Evolutionary conservation across 2,797 vertebrate genomes (phyloP).

Genomic region (Trichosurus vulpecula): DNA sequence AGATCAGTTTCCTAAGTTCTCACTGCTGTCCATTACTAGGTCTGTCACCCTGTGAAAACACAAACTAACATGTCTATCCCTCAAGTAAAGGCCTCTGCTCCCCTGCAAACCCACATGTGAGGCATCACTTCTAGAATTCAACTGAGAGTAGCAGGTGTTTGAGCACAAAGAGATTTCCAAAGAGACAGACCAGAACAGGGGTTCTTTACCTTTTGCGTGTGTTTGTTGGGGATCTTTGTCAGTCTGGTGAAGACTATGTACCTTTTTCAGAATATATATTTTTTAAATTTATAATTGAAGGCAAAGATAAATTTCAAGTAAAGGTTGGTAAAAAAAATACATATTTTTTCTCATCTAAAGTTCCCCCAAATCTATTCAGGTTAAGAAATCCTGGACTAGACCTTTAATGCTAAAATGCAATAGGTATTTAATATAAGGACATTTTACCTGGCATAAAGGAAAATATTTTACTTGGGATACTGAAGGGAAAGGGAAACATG

Average conservation of each 20-base stretch:
- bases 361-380: neutral
- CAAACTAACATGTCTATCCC: neutral
- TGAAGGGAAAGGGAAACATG: neutral
- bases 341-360: neutral
- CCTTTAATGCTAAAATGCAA: neutral
- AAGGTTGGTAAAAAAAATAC: neutral
- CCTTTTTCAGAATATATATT: neutral
- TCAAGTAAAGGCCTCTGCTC: neutral
- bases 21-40: neutral
- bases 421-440: neutral
- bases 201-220: neutral
- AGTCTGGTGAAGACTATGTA: neutral
- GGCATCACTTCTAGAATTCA: neutral
- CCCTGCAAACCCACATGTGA: neutral
- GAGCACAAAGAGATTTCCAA: neutral
- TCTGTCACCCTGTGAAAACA: neutral
- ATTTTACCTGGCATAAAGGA: neutral
- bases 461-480: neutral
- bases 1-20: neutral
- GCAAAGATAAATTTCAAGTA: neutral
- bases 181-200: neutral
- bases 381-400: neutral
- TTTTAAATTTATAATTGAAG: neutral
- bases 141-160: neutral
- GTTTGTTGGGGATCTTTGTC: neutral